phyloP scores from a whole-genome alignment of 2,888 invertebrate genomes.

The Malthinus flaveolus region DNA sequence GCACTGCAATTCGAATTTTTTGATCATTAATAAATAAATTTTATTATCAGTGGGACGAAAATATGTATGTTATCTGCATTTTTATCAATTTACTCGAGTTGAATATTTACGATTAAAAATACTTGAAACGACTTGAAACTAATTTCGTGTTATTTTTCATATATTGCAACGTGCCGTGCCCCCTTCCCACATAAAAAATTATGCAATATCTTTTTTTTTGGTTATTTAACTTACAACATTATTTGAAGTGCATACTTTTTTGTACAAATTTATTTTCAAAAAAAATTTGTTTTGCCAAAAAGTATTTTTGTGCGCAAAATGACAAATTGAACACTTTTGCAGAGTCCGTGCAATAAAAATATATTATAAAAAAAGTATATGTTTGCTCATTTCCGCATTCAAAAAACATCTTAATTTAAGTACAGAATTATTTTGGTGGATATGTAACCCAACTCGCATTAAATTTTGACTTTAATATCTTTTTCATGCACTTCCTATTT shows the following conservation, averaged over 20 bases:
- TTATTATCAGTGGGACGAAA: not conserved
- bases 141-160: too few species aligned
- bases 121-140: not conserved
- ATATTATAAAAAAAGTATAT: constrained; percentile 1
- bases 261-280: not conserved
- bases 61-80: constrained; percentile 2
- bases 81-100: constrained; percentile 1
- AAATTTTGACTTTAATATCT: constrained; percentile 5
- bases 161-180: too few species aligned
- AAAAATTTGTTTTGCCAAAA: constrained; percentile 4
- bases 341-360: constrained; percentile 4
- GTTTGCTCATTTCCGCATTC: constrained; percentile 5
- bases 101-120: constrained; percentile 4
- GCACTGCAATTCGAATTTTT: not conserved
- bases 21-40: constrained; percentile 1
- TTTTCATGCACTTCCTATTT: constrained; percentile 6
- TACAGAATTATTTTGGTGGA: not conserved
- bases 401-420: not conserved
- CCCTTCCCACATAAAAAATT: too few species aligned
- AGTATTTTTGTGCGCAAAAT: constrained; percentile 1
- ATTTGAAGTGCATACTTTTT: not conserved
- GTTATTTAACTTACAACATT: too few species aligned
- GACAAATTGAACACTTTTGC: constrained; percentile 1
- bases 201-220: too few species aligned
- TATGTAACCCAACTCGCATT: constrained; percentile 1